Evolutionary conservation across 53 echinoderm and acorn worm species (phyloP).

Genomic region (Hippasteria phrygiana): DNA sequence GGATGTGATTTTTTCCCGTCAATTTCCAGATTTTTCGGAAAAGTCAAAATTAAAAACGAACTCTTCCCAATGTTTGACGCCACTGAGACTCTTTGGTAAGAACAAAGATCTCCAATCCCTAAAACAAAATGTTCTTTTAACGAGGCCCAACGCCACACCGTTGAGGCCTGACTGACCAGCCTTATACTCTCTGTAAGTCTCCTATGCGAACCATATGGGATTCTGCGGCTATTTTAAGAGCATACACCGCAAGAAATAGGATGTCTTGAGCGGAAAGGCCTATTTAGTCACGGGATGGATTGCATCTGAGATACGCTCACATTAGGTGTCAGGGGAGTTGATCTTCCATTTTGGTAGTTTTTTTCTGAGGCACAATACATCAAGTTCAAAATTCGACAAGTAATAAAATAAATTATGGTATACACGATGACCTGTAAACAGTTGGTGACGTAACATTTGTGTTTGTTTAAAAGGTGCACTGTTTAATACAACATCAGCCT

Average conservation of each 20-base stretch:
- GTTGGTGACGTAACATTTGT: too few relatives aligned
- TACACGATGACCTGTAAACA: too few relatives aligned
- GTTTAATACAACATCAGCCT: too few relatives aligned
- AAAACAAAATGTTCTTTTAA: background rate
- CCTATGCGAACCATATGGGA: background rate
- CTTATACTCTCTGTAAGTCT: background rate
- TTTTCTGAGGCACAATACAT: background rate
- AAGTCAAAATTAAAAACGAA: too few relatives aligned
- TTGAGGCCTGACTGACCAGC: background rate
- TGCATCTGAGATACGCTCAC: conserved; percentile 32
- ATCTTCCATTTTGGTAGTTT: background rate
- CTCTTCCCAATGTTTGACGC: too few relatives aligned
- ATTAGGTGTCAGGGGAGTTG: background rate
- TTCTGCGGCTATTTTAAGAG: conserved; percentile 18
- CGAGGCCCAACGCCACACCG: background rate
- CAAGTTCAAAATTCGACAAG: background rate
- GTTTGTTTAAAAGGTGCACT: too few relatives aligned
- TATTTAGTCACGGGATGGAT: conserved; percentile 23
- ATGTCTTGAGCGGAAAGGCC: conserved; percentile 41
- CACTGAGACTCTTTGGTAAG: too few relatives aligned
- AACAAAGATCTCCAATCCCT: too few relatives aligned
- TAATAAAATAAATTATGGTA: too few relatives aligned
- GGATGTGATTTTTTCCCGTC: too few relatives aligned
- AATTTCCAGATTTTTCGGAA: too few relatives aligned
- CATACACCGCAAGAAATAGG: conserved; percentile 12